Conservation (phyloP, 2,888 invertebrate species). For the Melieria crassipennis region DNA sequence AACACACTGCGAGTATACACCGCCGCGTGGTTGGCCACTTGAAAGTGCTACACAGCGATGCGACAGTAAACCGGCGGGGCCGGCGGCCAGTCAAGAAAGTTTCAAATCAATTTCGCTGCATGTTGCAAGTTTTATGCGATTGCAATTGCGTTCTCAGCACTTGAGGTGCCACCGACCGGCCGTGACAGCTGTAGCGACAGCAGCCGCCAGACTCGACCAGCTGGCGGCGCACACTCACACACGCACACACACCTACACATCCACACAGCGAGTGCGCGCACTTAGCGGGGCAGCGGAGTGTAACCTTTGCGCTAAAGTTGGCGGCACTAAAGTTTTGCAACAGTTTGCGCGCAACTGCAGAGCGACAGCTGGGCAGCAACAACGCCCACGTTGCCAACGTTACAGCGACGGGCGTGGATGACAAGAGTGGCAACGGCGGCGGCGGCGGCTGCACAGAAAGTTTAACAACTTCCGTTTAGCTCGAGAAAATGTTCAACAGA, state of each 20-base stretch:
- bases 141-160: conserved; percentile 17
- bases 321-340: no score
- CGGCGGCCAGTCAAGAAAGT: conserved; percentile 19
- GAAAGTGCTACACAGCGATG: not conserved
- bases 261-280: not conserved
- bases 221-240: not conserved
- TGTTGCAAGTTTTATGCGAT: conserved; percentile 27
- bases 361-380: not conserved
- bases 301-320: not conserved
- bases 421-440: no score
- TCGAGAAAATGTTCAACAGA: no score
- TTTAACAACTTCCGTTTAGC: no score
- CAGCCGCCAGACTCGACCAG: not conserved
- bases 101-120: conserved; percentile 26
- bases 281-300: not conserved
- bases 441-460: no score
- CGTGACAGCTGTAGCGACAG: not conserved
- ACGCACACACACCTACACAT: not conserved
- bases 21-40: not conserved
- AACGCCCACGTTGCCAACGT: not conserved
- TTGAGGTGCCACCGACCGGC: not conserved
- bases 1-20: not conserved
- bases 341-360: conserved; percentile 9
- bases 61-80: not conserved
- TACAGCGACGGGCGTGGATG: no score